A percentile compares a stretch with the other conserved stretches of the same genome.
These are phyloP conservation scores for Magallana nippona DNA, from an alignment of 2,888 invertebrate species.

Conservation along the genomic window DNA sequence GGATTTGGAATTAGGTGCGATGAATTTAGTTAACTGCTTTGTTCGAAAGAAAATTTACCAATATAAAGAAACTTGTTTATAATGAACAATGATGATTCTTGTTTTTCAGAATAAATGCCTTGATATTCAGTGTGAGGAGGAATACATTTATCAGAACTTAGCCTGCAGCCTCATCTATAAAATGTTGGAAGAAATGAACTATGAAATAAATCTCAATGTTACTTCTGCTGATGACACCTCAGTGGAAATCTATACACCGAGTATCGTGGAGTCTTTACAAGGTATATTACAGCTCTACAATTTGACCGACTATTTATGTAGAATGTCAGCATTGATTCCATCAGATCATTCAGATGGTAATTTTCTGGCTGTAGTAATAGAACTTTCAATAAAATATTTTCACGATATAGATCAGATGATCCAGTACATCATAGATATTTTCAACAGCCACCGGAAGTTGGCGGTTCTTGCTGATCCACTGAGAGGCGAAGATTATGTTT, in stretches of 20 bases:
- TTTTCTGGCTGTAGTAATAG: not conserved
- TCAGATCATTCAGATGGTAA: not conserved
- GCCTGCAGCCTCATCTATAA: not conserved
- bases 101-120: not conserved
- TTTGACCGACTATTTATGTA: not conserved
- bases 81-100: not conserved
- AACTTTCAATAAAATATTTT: not conserved
- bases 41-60: no score
- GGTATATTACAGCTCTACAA: not conserved
- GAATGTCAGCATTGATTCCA: not conserved
- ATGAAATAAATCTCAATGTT: not conserved
- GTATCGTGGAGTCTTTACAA: not conserved
- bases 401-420: not conserved
- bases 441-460: not conserved
- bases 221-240: not conserved
- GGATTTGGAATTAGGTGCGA: no score
- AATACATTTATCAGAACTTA: not conserved
- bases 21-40: no score
- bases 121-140: not conserved
- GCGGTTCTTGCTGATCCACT: not conserved
- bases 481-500: not conserved
- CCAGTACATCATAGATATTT: not conserved
- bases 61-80: no score
- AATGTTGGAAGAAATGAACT: not conserved
- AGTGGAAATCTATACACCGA: not conserved